phyloP scores from a whole-genome alignment of 2,797 vertebrate genomes.

The Falco rusticolus region DNA sequence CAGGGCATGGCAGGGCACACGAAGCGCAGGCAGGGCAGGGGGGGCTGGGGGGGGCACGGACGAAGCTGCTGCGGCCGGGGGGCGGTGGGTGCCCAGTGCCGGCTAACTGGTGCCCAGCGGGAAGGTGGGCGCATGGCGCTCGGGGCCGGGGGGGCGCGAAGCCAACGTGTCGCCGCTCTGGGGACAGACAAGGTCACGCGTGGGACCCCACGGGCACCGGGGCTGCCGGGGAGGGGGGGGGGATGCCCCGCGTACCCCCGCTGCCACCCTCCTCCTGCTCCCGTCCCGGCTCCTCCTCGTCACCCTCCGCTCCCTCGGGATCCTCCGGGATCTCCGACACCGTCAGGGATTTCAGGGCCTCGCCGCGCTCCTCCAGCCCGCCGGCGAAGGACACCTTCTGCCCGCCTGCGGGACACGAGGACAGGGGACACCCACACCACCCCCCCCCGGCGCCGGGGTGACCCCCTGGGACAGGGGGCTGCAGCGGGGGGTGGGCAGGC shows the following conservation, averaged over 20 bases:
- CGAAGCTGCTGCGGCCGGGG: not conserved
- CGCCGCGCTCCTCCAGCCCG: conserved; percentile 72
- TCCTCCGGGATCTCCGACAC: conserved; percentile 72
- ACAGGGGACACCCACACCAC: not conserved
- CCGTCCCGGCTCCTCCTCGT: conserved; percentile 1
- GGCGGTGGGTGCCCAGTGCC: not conserved
- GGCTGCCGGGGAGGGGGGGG: not conserved
- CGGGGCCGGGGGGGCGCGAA: conserved; percentile 38
- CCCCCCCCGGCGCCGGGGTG: not conserved
- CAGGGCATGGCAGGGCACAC: not conserved
- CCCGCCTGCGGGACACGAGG: conserved; percentile 29
- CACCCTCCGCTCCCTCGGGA: conserved; percentile 51
- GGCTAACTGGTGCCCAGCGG: conserved; percentile 63
- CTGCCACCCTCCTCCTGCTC: not conserved
- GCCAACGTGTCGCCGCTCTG: conserved; percentile 44
- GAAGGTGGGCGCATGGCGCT: conserved; percentile 54
- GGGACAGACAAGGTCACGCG: not conserved
- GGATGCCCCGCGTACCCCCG: not conserved
- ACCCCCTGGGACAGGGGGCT: not conserved
- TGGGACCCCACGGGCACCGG: too few species aligned
- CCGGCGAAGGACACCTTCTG: conserved; percentile 73
- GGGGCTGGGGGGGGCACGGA: not conserved
- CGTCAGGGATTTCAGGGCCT: conserved; percentile 68
- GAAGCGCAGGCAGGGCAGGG: conserved; percentile 23
- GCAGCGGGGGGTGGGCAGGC: fast-evolving